These are phyloP conservation scores for Polypterus senegalus DNA, from an alignment of 2,113 vertebrate genomes.

Conservation along the genomic window DNA sequence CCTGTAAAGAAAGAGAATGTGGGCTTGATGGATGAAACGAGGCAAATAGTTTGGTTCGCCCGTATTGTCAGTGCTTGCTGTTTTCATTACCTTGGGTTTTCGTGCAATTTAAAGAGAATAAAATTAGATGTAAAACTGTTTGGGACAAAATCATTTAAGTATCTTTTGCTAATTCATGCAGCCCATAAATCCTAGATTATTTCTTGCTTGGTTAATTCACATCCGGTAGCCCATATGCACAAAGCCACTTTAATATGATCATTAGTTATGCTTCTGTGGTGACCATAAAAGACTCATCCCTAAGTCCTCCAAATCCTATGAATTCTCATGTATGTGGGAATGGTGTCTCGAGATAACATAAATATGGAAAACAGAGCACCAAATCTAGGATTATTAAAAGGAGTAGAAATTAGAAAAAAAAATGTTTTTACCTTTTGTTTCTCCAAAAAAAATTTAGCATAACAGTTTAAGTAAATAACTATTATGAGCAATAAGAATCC, in stretches of 20 bases:
- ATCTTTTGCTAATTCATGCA: slow-evolving; percentile 57
- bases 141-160: slow-evolving; percentile 55
- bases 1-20: slow-evolving; percentile 34
- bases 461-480: too few relatives aligned
- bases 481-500: too few relatives aligned
- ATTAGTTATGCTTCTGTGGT: slow-evolving; percentile 63
- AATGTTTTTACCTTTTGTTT: too few relatives aligned
- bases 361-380: slow-evolving; percentile 8
- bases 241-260: slow-evolving; percentile 53
- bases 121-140: slow-evolving; percentile 35
- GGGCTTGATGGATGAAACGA: slow-evolving; percentile 37
- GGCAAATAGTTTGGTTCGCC: slow-evolving; percentile 42
- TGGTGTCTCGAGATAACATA: slow-evolving; percentile 54
- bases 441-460: too few relatives aligned
- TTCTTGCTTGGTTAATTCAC: slow-evolving; percentile 55
- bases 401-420: too few relatives aligned
- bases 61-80: too few relatives aligned
- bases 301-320: slow-evolving; percentile 40
- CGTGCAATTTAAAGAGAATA: slow-evolving; percentile 2
- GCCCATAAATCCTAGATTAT: slow-evolving; percentile 50
- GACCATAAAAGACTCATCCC: slow-evolving; percentile 50
- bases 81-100: too few relatives aligned
- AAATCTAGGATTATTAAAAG: too few relatives aligned
- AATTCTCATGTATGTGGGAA: slow-evolving; percentile 34
- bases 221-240: slow-evolving; percentile 43